These are phyloP conservation scores for Dendrolimus pini DNA, from an alignment of 2,888 invertebrate species.

Conservation along the genomic window DNA sequence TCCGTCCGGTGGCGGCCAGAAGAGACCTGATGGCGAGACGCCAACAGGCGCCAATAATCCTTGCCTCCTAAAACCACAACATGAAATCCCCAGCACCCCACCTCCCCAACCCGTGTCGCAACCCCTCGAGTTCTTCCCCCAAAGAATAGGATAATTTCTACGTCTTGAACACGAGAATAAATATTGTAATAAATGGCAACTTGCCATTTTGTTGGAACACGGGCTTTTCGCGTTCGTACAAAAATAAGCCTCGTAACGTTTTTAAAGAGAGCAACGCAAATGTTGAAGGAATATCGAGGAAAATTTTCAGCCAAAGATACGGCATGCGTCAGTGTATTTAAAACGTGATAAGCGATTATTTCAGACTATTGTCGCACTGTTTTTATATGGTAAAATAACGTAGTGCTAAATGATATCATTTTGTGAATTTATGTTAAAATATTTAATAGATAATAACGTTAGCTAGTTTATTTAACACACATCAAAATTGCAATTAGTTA, in stretches of 20 bases:
- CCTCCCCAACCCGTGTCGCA: constrained; percentile 55
- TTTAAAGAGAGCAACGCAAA: constrained; percentile 43
- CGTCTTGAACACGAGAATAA: constrained; percentile 23
- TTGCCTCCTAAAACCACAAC: constrained; percentile 56
- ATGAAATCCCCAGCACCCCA: constrained; percentile 64
- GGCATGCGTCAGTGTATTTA: constrained; percentile 28
- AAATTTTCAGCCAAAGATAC: constrained; percentile 27
- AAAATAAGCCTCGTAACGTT: constrained; percentile 51
- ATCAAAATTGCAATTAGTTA: too few species aligned
- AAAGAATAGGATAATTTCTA: constrained; percentile 55
- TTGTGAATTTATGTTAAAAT: too few species aligned
- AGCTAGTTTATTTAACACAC: too few species aligned
- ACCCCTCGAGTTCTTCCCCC: constrained; percentile 52
- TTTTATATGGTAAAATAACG: neutral
- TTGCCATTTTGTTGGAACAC: constrained; percentile 58
- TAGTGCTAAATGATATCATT: too few species aligned
- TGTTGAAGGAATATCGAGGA: constrained; percentile 29
- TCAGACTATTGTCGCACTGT: constrained; percentile 2
- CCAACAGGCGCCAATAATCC: constrained; percentile 41
- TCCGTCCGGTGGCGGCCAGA: constrained; percentile 45
- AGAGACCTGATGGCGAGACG: constrained; percentile 34
- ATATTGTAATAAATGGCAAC: constrained; percentile 53
- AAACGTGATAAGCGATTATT: constrained; percentile 8
- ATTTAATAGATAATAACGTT: too few species aligned
- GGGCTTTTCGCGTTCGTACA: constrained; percentile 51